Evolutionary conservation across 2,797 vertebrate genomes (phyloP).

Genomic region (Rhinophrynus dorsalis): DNA sequence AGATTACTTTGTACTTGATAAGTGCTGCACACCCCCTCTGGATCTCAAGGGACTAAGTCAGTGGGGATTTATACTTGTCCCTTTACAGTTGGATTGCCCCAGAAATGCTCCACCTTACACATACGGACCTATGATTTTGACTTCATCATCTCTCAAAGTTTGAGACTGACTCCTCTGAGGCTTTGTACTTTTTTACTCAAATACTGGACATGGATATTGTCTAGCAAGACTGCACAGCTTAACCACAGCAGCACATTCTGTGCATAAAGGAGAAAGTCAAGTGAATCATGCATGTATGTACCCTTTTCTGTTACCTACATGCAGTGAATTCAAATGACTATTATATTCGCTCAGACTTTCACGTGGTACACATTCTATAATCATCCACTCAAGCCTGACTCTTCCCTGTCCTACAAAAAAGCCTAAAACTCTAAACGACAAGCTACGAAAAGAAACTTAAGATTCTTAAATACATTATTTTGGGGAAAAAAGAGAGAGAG

Average conservation of each 20-base stretch:
- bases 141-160: not conserved
- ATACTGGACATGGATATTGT: constrained; percentile 32
- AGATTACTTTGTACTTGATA: too few species aligned
- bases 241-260: constrained; percentile 19
- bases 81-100: too few species aligned
- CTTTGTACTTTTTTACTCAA: constrained; percentile 7
- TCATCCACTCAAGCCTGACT: constrained; percentile 8
- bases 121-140: too few species aligned
- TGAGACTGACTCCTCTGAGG: constrained; percentile 5
- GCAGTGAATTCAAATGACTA: constrained; percentile 39
- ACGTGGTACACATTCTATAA: constrained; percentile 15
- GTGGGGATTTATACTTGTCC: too few species aligned
- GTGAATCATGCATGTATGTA: constrained; percentile 33
- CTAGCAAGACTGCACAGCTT: constrained; percentile 9
- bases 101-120: too few species aligned
- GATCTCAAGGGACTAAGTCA: too few species aligned
- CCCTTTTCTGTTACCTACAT: constrained; percentile 37
- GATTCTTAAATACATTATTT: not conserved
- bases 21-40: too few species aligned
- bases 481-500: not conserved
- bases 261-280: constrained; percentile 36
- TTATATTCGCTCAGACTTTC: constrained; percentile 21
- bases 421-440: too few species aligned
- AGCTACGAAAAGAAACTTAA: not conserved
- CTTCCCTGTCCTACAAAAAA: not conserved